phyloP scores from a whole-genome alignment of 1,140 invertebrate species.

The Calycopis cecrops region DNA sequence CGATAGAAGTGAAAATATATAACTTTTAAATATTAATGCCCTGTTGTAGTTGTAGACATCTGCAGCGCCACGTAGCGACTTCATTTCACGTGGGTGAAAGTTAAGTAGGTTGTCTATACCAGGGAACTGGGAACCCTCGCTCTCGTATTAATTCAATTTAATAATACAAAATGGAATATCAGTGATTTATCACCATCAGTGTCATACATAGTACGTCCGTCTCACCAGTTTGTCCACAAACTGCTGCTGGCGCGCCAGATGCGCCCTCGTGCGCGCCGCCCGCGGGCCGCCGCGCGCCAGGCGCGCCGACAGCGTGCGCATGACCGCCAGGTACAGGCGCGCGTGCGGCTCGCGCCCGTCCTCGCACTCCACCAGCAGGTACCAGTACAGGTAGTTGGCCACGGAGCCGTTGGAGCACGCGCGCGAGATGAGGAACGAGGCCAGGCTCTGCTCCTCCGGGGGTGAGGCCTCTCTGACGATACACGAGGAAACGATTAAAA shows the following conservation, averaged over 20 bases:
- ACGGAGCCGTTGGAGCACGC: conserved; percentile 92
- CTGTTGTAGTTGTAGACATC: too few species aligned
- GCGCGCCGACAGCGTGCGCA: conserved; percentile 88
- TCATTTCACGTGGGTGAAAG: too few species aligned
- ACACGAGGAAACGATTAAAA: not conserved
- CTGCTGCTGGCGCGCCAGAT: conserved; percentile 51
- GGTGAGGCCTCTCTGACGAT: conserved; percentile 37
- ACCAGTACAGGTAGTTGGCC: conserved; percentile 99
- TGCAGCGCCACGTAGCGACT: too few species aligned
- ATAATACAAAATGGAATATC: too few species aligned
- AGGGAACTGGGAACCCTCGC: too few species aligned
- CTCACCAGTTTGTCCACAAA: conserved; percentile 86
- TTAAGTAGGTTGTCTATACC: too few species aligned
- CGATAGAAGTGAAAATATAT: too few species aligned
- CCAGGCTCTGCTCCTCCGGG: conserved; percentile 85
- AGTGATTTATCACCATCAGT: too few species aligned
- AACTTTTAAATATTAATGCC: too few species aligned
- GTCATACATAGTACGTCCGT: conserved; percentile 86
- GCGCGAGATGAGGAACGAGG: conserved; percentile 92
- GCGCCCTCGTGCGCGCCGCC: conserved; percentile 21
- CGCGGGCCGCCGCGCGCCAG: conserved; percentile 53
- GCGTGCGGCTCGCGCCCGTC: conserved; percentile 84
- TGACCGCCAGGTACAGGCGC: conserved; percentile 92
- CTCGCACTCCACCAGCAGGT: conserved; percentile 94
- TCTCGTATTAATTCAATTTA: too few species aligned